Evolutionary conservation across 1,140 invertebrate species (phyloP).

Genomic region (Drosophila littoralis): DNA sequence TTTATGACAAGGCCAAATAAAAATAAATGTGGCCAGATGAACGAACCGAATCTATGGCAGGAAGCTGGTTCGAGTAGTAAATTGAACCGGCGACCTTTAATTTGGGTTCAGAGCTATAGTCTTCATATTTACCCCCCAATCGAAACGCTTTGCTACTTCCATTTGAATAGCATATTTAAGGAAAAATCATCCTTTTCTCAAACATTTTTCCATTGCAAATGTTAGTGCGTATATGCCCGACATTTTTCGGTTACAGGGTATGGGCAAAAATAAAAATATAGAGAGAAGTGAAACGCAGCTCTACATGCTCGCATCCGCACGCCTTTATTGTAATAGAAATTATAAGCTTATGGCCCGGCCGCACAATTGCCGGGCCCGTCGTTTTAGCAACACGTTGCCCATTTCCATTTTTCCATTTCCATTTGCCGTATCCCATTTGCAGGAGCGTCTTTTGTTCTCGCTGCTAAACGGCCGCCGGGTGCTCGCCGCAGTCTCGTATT

Average conservation of each 20-base stretch:
- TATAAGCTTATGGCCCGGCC: conserved; percentile 61
- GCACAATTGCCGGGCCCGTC: conserved; percentile 56
- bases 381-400: conserved; percentile 80
- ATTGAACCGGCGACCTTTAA: too few relatives aligned
- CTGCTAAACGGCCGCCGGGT: conserved; percentile 11
- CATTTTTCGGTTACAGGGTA: background rate
- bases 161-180: too few relatives aligned
- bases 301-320: conserved; percentile 37
- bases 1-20: too few relatives aligned
- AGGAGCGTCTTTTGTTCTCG: conserved; percentile 52
- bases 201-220: too few relatives aligned
- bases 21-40: too few relatives aligned
- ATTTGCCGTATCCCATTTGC: conserved; percentile 13
- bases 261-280: conserved; percentile 25
- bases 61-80: too few relatives aligned
- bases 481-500: conserved; percentile 1
- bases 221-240: too few relatives aligned
- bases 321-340: conserved; percentile 78
- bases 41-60: too few relatives aligned
- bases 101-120: too few relatives aligned
- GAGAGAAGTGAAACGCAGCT: conserved; percentile 27
- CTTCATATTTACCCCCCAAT: too few relatives aligned
- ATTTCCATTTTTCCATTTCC: conserved; percentile 47
- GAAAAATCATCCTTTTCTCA: too few relatives aligned
- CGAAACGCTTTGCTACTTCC: too few relatives aligned